Conservation (phyloP, 2,797 vertebrate species). For the Spondyliosoma cantharus region DNA sequence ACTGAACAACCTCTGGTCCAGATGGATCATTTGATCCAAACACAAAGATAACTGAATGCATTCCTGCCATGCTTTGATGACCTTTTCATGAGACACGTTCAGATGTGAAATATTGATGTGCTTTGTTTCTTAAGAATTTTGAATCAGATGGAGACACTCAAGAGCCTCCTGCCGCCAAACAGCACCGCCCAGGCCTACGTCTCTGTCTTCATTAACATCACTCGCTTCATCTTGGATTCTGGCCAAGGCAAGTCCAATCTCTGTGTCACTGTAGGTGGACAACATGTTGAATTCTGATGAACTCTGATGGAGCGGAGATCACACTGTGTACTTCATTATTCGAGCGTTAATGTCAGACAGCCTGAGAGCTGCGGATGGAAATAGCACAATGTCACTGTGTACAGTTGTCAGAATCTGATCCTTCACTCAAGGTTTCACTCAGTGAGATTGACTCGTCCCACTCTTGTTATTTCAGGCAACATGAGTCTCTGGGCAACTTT, state of each 20-base stretch:
- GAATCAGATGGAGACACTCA: slow-evolving; percentile 71
- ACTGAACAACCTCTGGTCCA: background rate
- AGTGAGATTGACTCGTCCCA: background rate
- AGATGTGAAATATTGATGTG: slow-evolving; percentile 35
- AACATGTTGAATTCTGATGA: slow-evolving; percentile 47
- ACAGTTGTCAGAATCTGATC: background rate
- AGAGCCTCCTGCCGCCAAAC: slow-evolving; percentile 73
- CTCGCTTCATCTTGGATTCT: slow-evolving; percentile 67
- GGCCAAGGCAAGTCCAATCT: slow-evolving; percentile 76
- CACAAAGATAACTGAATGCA: background rate
- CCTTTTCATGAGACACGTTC: slow-evolving; percentile 21
- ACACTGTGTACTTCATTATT: slow-evolving; percentile 38
- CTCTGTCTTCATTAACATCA: slow-evolving; percentile 70
- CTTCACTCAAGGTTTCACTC: background rate
- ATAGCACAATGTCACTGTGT: background rate
- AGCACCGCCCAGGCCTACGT: slow-evolving; percentile 67
- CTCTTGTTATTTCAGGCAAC: slow-evolving; percentile 72
- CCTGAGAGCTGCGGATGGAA: slow-evolving; percentile 14
- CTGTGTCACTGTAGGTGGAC: slow-evolving; percentile 30
- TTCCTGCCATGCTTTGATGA: slow-evolving; percentile 7
- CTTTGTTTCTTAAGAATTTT: slow-evolving; percentile 77
- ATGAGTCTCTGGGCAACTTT: slow-evolving; percentile 68
- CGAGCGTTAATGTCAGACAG: background rate
- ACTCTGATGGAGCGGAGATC: slow-evolving; percentile 34
- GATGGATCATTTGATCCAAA: slow-evolving; percentile 13